A percentile compares a stretch with the other conserved stretches of the same genome.
phyloP scores from a whole-genome alignment of 2,113 vertebrate genomes.

The Toxotes jaculatrix region DNA sequence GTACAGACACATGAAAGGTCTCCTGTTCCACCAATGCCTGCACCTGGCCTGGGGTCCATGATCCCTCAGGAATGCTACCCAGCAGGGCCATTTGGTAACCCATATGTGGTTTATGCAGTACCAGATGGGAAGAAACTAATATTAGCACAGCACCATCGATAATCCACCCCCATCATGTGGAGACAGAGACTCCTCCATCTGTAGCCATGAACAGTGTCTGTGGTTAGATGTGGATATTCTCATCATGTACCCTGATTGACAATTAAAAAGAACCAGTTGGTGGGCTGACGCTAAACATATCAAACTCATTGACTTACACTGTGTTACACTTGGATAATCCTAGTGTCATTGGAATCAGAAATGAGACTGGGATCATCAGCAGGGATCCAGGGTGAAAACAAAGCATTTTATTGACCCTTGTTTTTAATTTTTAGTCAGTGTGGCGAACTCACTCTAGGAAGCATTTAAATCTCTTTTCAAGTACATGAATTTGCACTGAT shows the following conservation, averaged over 20 bases:
- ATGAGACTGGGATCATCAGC: not conserved
- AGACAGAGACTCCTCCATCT: constrained; percentile 54
- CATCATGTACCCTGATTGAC: not conserved
- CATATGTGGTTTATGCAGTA: not conserved
- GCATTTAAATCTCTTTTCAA: not conserved
- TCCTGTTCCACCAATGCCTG: not conserved
- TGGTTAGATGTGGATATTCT: constrained; percentile 33
- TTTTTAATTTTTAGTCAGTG: not conserved
- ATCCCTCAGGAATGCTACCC: not conserved
- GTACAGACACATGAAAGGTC: not conserved
- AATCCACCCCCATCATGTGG: constrained; percentile 54
- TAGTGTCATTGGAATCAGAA: not conserved
- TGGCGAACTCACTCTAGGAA: not conserved
- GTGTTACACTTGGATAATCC: not conserved
- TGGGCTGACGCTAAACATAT: not conserved
- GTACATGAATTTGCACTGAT: not conserved
- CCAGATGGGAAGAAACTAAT: constrained; percentile 62
- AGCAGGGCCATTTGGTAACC: not conserved
- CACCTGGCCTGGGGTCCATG: not conserved
- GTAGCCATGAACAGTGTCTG: constrained; percentile 21
- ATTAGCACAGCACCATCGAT: constrained; percentile 64
- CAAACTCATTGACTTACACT: not conserved
- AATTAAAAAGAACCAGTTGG: constrained; percentile 12
- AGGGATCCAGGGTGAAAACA: not conserved
- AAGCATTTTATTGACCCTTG: not conserved